Evolutionary conservation across 2,113 vertebrate genomes (phyloP).

Genomic region (Lagopus muta): DNA sequence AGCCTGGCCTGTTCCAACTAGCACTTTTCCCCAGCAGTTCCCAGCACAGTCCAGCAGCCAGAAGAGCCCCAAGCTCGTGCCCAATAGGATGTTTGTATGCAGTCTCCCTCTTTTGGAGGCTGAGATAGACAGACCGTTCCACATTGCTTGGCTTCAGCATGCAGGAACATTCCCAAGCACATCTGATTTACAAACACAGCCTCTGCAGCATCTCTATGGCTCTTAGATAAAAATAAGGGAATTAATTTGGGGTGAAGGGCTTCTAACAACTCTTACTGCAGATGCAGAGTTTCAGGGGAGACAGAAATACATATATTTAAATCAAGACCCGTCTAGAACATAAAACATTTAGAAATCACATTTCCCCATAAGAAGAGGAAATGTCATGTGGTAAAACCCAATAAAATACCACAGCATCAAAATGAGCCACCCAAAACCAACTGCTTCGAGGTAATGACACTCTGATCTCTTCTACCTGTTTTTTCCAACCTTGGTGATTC

Average conservation of each 20-base stretch:
- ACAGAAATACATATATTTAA: not conserved
- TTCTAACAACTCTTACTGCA: not conserved
- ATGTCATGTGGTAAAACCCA: not conserved
- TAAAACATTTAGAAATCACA: not conserved
- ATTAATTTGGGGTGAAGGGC: not conserved
- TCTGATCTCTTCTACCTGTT: not conserved
- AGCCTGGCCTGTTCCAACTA: not conserved
- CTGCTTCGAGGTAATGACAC: not conserved
- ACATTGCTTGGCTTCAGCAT: not conserved
- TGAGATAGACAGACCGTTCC: not conserved
- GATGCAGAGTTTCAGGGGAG: not conserved
- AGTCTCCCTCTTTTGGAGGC: not conserved
- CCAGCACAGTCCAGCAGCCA: not conserved
- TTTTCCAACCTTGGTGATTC: no score
- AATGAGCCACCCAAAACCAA: not conserved
- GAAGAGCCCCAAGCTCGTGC: accelerated
- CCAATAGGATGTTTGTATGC: not conserved
- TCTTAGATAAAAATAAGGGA: not conserved
- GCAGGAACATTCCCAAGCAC: not conserved
- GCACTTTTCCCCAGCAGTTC: not conserved
- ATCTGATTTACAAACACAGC: not conserved
- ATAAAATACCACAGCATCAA: not conserved
- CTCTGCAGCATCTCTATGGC: not conserved
- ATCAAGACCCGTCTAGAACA: not conserved
- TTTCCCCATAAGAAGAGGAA: not conserved